Evolutionary conservation across 2,113 vertebrate genomes (phyloP).

Genomic region (Mohoua ochrocephala): DNA sequence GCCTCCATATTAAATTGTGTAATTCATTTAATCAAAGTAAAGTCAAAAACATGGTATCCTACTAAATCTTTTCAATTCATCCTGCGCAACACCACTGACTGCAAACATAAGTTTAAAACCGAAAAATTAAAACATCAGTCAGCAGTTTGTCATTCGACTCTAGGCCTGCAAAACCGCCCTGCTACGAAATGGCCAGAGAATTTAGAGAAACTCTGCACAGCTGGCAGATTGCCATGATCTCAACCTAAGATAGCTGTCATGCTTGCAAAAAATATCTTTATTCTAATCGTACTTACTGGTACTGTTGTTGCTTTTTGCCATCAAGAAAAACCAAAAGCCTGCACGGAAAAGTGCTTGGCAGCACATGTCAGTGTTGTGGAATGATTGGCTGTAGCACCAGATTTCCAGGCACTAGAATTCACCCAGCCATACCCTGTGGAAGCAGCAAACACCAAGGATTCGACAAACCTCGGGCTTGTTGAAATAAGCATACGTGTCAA

Average conservation of each 20-base stretch:
- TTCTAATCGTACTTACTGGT: background rate
- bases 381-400: accelerated
- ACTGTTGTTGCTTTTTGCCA: background rate
- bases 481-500: background rate
- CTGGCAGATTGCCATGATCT: background rate
- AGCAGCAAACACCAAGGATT: background rate
- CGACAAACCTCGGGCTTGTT: accelerated
- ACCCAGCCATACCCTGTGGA: background rate
- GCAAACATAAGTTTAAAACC: background rate
- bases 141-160: background rate
- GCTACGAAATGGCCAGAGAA: background rate
- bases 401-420: background rate
- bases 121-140: background rate
- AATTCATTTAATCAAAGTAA: background rate
- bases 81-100: background rate
- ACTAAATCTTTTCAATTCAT: background rate
- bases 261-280: background rate
- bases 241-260: background rate
- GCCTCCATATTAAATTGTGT: background rate
- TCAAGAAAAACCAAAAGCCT: background rate
- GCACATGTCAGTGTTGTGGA: background rate
- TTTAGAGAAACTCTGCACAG: background rate
- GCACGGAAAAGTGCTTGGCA: background rate
- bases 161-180: background rate
- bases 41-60: background rate